phyloP scores from a whole-genome alignment of 2,113 vertebrate species.

The Rhineura floridana region DNA sequence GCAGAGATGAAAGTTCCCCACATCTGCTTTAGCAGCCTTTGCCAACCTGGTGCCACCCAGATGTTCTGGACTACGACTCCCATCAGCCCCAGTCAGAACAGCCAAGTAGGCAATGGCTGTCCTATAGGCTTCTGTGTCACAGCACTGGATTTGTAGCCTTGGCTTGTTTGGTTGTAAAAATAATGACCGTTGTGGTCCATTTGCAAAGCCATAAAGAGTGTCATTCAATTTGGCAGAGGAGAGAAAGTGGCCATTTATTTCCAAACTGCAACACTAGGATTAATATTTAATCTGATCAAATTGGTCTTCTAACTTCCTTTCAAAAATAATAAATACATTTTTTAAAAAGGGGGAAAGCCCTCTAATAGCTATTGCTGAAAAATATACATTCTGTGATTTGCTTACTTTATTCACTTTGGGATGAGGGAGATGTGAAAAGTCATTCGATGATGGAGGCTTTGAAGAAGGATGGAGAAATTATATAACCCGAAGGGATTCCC shows the following conservation, averaged over 20 bases:
- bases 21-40: too few relatives aligned
- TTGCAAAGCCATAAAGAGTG: not conserved
- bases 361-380: constrained; percentile 13
- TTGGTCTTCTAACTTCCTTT: not conserved
- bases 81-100: too few relatives aligned
- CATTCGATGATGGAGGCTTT: not conserved
- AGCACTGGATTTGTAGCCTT: not conserved
- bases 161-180: not conserved
- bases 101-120: too few relatives aligned
- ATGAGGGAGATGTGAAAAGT: not conserved
- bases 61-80: too few relatives aligned
- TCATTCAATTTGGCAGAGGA: not conserved
- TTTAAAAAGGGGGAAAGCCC: not conserved
- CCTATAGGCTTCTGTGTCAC: too few relatives aligned
- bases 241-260: not conserved
- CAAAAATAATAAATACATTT: not conserved
- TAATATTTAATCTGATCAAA: constrained; percentile 30
- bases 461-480: not conserved
- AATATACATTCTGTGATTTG: not conserved
- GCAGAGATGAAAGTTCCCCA: too few relatives aligned
- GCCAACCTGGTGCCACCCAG: too few relatives aligned
- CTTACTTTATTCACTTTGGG: not conserved
- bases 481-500: constrained; percentile 10
- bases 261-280: constrained; percentile 11
- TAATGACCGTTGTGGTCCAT: not conserved